phyloP scores from a whole-genome alignment of 1,140 invertebrate genomes.

The Drosophila parabipectinata region DNA sequence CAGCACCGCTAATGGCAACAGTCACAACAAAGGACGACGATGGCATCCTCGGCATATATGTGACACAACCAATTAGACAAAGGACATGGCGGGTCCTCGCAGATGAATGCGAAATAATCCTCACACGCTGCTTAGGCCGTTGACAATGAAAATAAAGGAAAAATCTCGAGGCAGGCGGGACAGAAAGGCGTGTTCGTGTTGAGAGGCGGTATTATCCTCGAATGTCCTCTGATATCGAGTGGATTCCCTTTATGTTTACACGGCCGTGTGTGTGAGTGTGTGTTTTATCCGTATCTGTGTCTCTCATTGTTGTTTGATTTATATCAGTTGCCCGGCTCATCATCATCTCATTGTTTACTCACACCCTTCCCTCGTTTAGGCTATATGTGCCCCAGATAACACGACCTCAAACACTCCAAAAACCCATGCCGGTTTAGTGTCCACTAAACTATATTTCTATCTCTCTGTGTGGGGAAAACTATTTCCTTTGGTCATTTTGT shows the following conservation, averaged over 20 bases:
- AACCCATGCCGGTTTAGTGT: conserved; percentile 5
- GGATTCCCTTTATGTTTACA: conserved; percentile 5
- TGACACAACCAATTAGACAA: conserved; percentile 79
- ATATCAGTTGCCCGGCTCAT: conserved; percentile 57
- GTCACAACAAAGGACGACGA: conserved; percentile 46
- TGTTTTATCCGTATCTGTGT: conserved; percentile 33
- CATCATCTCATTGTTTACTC: conserved; percentile 33
- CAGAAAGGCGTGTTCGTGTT: conserved; percentile 53
- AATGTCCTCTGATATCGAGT: conserved; percentile 54
- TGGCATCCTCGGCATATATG: conserved; percentile 33
- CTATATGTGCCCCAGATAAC: conserved; percentile 35
- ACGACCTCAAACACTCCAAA: conserved; percentile 20
- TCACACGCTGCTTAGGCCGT: conserved; percentile 76
- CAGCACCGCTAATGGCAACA: conserved; percentile 51
- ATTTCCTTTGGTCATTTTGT: conserved; percentile 31
- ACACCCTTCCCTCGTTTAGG: conserved; percentile 22
- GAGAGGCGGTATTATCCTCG: conserved; percentile 64
- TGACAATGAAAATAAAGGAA: conserved; percentile 57
- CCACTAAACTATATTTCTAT: conserved; percentile 42
- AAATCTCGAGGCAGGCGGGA: conserved; percentile 23
- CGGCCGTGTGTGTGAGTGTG: conserved; percentile 6
- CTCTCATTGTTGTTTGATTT: conserved; percentile 73
- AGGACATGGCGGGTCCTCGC: conserved; percentile 59
- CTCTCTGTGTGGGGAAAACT: conserved; percentile 4
- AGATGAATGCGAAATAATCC: conserved; percentile 71